A percentile compares a stretch with the other conserved stretches of the same genome.
Conservation (phyloP, 37 sponge, comb jelly and placozoan genomes). For the Chondrosia reniformis region DNA sequence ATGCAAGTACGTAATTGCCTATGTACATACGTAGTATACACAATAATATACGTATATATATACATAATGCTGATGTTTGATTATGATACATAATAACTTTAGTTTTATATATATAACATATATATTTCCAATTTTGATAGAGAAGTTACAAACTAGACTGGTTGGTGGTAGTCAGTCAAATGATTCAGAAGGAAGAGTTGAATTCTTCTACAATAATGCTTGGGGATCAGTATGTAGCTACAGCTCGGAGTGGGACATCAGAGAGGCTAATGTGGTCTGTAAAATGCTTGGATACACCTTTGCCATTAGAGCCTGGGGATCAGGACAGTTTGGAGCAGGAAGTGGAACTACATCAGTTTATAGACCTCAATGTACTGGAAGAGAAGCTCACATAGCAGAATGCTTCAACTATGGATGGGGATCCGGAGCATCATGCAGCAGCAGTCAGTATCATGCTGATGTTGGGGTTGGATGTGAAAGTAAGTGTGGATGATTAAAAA, state of each 20-base stretch:
- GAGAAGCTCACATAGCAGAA: not conserved
- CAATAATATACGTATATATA: no score
- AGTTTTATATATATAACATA: no score
- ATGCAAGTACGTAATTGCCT: no score
- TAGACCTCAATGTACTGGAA: conserved; percentile 6
- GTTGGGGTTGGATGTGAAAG: not conserved
- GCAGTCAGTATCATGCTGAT: conserved; percentile 17
- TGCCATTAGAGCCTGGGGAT: not conserved
- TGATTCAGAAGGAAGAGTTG: conserved; percentile 8
- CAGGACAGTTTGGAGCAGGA: conserved; percentile 2
- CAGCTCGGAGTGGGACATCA: conserved; percentile 20
- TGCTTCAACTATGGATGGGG: not conserved
- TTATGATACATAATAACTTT: no score
- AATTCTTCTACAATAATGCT: not conserved
- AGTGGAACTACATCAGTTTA: not conserved
- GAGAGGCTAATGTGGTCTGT: conserved; percentile 24
- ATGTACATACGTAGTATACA: no score
- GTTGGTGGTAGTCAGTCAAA: not conserved
- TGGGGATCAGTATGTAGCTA: conserved; percentile 40
- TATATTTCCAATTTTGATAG: no score
- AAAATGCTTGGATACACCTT: conserved; percentile 14
- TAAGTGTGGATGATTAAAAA: no score
- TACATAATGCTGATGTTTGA: no score
- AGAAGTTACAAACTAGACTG: no score
- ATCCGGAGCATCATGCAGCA: not conserved